Evolutionary conservation across 2,888 invertebrate genomes (phyloP), one percentile per base, ranked within the genome.

Genomic region (Drosophila neoperkinsi): DNA sequence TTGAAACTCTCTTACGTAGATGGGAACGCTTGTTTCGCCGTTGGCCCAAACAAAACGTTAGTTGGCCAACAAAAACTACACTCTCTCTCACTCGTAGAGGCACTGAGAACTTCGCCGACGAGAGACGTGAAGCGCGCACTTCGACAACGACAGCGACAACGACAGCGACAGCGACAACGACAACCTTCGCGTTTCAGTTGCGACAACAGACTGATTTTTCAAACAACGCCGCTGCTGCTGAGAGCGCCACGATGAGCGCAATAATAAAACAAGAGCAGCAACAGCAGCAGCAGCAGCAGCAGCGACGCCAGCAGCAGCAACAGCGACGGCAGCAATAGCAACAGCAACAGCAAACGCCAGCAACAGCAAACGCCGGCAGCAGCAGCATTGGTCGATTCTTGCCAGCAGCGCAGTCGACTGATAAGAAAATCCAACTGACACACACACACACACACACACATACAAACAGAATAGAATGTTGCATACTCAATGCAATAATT

Each of bases 151-250:
- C 71, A 84, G 80, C 84, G 73, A 81, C 83, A 73, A 78, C 81
- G 73, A 80, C 83, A 36, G 4, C 76, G 59, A 76, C 72, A 84
- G 80, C 83, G 73, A 82, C 83, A 83, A 81, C 83, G 74, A 82
- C 75, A 78, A 82, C 84, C 83, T 80, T 79, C 82, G 76, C 88
- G 80, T 69, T 90, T 84, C 81, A 88, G 81, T 74, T 77, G 75
- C 85, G 82, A 67, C 84, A 87, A 82, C 90, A 81, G 82, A 91
- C 91, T 92, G 82, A 67, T 41, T 69, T 78, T 66, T 70, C 30
- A 41, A 59, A 38, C 38, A 10, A 50, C 36, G n/a, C 38, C 13
- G 56, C 56, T 28, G 31, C 49, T 53, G 65, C 61, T 59, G 71
- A 75, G 79, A 69, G 75, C 62, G 61, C 31, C n/a, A 25, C 38